Evolutionary conservation across 1,140 invertebrate genomes (phyloP).

Genomic region (Tenebrio molitor): DNA sequence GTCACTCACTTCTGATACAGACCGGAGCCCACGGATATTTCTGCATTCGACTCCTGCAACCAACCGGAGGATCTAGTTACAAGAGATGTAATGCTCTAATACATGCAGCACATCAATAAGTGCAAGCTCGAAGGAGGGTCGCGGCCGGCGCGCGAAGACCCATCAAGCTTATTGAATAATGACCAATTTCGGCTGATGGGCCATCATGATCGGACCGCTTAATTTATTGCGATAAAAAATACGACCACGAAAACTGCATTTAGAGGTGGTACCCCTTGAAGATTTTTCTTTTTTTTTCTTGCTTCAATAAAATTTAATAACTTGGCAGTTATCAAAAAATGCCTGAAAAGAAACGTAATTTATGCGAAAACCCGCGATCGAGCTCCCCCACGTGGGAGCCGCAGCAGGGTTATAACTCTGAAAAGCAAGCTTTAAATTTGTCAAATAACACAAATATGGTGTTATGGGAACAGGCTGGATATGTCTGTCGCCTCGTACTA

Average conservation of each 20-base stretch:
- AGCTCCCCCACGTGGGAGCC: background rate
- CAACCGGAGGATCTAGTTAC: background rate
- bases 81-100: background rate
- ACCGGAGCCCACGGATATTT: conserved; percentile 46
- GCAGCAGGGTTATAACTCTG: background rate
- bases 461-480: background rate
- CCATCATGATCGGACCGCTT: no score
- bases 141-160: no score
- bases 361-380: background rate
- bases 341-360: background rate
- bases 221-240: no score
- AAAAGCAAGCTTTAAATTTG: background rate
- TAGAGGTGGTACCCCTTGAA: no score
- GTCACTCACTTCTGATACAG: conserved; percentile 53
- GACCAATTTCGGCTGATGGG: no score
- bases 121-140: background rate
- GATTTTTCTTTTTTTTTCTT: no score
- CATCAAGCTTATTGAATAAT: no score
- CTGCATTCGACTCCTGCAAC: conserved; percentile 46
- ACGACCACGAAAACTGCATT: no score
- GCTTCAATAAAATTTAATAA: no score
- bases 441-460: conserved; percentile 10
- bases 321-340: background rate
- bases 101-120: background rate
- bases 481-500: background rate